Evolutionary conservation across 2,888 invertebrate species (phyloP).

Genomic region (Dynastes tityus): DNA sequence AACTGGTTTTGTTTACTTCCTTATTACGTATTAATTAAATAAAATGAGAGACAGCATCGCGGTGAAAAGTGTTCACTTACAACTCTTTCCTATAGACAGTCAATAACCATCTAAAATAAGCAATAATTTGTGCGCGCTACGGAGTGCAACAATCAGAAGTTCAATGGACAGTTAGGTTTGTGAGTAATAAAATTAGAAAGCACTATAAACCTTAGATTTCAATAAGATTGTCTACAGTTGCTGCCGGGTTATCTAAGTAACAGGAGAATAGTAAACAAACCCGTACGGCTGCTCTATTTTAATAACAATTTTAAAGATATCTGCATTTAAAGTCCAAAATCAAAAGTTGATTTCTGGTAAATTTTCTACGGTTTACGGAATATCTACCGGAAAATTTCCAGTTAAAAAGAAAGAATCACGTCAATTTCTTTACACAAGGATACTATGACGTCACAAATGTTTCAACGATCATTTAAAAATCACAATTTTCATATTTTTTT

Average conservation of each 20-base stretch:
- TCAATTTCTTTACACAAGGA: too few species aligned
- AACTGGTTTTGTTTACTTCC: constrained; percentile 40
- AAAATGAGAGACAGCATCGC: constrained; percentile 18
- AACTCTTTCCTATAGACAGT: not conserved
- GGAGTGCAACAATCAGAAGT: constrained; percentile 23
- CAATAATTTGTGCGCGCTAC: not conserved
- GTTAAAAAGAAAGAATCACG: too few species aligned
- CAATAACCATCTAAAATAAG: not conserved
- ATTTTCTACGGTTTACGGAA: too few species aligned
- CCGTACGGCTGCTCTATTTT: too few species aligned
- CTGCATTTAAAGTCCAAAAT: too few species aligned
- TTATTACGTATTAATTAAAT: constrained; percentile 33
- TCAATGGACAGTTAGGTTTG: constrained; percentile 27
- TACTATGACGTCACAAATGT: too few species aligned
- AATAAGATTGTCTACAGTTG: not conserved
- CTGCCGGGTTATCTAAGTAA: constrained; percentile 23
- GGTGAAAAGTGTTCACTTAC: constrained; percentile 15
- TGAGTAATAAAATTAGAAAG: constrained; percentile 39
- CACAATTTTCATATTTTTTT: too few species aligned
- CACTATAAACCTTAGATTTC: constrained; percentile 26
- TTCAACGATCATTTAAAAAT: too few species aligned
- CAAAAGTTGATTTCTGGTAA: too few species aligned
- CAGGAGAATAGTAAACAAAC: constrained; percentile 3
- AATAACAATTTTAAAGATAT: too few species aligned
- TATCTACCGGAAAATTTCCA: too few species aligned